Evolutionary conservation across 2,113 vertebrate species (phyloP), one percentile per base, ranked within the genome.

Genomic region (Otus sunia): DNA sequence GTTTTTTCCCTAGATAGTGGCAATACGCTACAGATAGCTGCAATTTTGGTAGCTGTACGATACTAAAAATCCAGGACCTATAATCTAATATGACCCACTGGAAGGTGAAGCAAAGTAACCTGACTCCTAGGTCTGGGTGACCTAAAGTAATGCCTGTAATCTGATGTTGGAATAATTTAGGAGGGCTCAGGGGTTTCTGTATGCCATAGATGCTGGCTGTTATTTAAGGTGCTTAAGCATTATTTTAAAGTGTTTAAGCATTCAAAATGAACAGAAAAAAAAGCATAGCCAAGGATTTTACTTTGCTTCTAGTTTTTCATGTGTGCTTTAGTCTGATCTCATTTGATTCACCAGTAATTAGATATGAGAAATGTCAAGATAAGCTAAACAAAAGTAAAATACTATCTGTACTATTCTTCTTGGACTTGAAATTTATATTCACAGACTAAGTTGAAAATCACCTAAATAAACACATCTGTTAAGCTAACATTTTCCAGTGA

Each of bases 391-490:
- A 80, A 86, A 83, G 26, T 67, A 91, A 92, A 92, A 91, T 66
- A 64, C 29, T 89, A 39, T 93, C 45, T 85, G n/a, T 23, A 73
- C 34, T 27, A 32, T 37, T 81, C 37, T 87, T 74, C 74, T 87
- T 87, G 34, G 27, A 79, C 60, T 85, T 79, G 62, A 29, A 84
- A 76, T 77, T 47, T 67, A 32, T 68, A 59, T 74, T 92, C 91
- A 93, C 81, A 95, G 55, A 77, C 56, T 78, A 53, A 87, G 47
- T 11, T 93, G 88, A 88, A 92, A 94, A 86, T 95, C 67, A 92
- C 79, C 73, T 95, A 97, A 97, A 97, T 83, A 97, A 97, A 97
- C 78, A 94, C 84, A 93, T 96, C 91, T 94, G 94, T 36, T 82
- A 94, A 88, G 39, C 64, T 94, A 93, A 96, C 95, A 89, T 96